Evolutionary conservation across 2,888 invertebrate genomes (phyloP).

Genomic region (Hyppa rectilinea): DNA sequence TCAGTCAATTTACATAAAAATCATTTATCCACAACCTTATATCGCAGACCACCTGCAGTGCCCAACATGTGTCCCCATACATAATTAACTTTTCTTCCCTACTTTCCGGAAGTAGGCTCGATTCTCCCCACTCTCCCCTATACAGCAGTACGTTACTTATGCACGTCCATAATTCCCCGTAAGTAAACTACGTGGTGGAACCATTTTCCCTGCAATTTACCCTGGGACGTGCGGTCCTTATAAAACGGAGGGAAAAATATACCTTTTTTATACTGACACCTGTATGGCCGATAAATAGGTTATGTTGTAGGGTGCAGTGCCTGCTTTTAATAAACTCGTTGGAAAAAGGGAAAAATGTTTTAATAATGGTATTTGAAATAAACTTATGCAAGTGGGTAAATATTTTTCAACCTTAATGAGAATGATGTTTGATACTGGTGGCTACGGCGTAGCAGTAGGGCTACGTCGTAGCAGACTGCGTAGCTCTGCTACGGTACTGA

Average conservation of each 20-base stretch:
- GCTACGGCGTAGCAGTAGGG: constrained; percentile 7
- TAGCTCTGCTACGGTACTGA: constrained; percentile 3
- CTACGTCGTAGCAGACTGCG: constrained; percentile 34
- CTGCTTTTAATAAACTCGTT: not conserved
- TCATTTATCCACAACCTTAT: not conserved
- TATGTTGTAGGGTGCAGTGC: constrained; percentile 33
- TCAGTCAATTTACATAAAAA: not conserved
- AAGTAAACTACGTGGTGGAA: constrained; percentile 69
- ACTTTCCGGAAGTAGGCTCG: constrained; percentile 24
- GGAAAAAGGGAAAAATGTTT: not conserved
- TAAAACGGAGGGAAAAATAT: constrained; percentile 67
- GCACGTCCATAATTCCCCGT: constrained; percentile 65
- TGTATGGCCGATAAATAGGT: constrained; percentile 57
- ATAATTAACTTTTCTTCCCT: constrained; percentile 45
- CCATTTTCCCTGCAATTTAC: constrained; percentile 75
- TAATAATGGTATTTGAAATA: not conserved
- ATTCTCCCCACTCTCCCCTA: constrained; percentile 15
- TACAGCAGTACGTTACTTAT: constrained; percentile 54
- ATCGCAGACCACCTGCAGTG: constrained; percentile 12
- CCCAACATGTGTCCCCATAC: constrained; percentile 31
- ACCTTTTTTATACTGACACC: constrained; percentile 64
- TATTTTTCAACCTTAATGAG: not conserved
- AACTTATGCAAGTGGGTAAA: not conserved
- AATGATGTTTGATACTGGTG: not conserved
- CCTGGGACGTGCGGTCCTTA: constrained; percentile 68